phyloP scores from a whole-genome alignment of 53 echinoderm and acorn worm species.

The Holothuria scabra region DNA sequence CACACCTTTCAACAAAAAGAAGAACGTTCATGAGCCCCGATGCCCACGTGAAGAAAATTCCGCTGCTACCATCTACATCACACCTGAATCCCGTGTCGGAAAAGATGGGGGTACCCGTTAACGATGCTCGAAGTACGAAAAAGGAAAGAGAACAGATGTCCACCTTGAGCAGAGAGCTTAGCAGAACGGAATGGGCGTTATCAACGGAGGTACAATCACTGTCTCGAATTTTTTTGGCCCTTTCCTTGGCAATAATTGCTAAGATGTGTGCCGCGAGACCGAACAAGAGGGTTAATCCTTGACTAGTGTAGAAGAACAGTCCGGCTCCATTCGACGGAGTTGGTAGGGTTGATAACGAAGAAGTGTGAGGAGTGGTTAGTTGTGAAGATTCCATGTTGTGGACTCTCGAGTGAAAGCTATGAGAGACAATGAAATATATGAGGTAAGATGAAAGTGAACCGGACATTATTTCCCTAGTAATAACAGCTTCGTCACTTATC shows the following conservation, averaged over 20 bases:
- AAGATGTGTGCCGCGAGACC: constrained; percentile 61
- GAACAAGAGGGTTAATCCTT: constrained; percentile 31
- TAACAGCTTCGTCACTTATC: too few relatives aligned
- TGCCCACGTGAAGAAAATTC: constrained; percentile 68
- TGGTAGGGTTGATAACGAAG: not conserved
- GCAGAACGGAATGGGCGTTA: constrained; percentile 17
- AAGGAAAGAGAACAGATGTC: constrained; percentile 56
- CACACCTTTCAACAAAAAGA: constrained; percentile 63
- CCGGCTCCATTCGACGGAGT: not conserved
- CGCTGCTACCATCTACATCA: constrained; percentile 56
- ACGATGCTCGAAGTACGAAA: constrained; percentile 51
- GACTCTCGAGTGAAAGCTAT: too few relatives aligned
- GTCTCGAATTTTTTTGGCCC: constrained; percentile 25
- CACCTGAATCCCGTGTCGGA: constrained; percentile 43
- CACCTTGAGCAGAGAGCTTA: constrained; percentile 51
- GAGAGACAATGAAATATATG: too few relatives aligned
- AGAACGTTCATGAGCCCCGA: constrained; percentile 67
- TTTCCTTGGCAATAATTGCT: constrained; percentile 58
- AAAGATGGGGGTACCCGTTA: not conserved
- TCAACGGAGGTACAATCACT: constrained; percentile 20
- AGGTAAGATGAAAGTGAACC: too few relatives aligned
- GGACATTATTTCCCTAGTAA: too few relatives aligned
- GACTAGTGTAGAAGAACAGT: not conserved
- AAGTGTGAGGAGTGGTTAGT: too few relatives aligned
- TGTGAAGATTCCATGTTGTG: too few relatives aligned